A percentile compares a stretch with the other conserved stretches of the same genome.
phyloP scores from a whole-genome alignment of 1,140 invertebrate species.

The Dendroctonus ponderosae region DNA sequence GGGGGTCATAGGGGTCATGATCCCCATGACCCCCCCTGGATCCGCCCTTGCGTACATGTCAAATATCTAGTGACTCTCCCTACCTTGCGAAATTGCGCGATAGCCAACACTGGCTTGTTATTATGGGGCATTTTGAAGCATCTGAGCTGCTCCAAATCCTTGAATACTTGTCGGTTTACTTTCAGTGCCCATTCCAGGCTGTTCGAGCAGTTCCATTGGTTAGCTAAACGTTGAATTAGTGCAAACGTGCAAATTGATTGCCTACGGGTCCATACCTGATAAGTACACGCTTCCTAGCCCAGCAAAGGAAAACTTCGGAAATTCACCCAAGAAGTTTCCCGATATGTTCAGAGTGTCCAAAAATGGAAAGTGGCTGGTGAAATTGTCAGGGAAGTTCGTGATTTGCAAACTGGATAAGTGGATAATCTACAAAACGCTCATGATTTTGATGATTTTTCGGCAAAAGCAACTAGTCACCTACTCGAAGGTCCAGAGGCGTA shows the following conservation, averaged over 20 bases:
- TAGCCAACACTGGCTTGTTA: conserved; percentile 50
- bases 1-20: no score
- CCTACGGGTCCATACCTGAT: conserved; percentile 10
- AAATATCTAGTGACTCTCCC: no score
- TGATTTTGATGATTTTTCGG: no score
- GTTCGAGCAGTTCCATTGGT: conserved; percentile 60
- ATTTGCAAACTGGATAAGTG: conserved; percentile 25
- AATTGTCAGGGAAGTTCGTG: conserved; percentile 26
- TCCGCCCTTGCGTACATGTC: no score
- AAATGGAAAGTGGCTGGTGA: conserved; percentile 30
- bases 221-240: conserved; percentile 48
- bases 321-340: conserved; percentile 28
- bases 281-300: conserved; percentile 26
- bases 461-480: neutral
- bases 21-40: no score
- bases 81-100: conserved; percentile 59
- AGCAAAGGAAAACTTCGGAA: conserved; percentile 15
- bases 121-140: conserved; percentile 47
- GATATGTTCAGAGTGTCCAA: conserved; percentile 30
- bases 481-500: neutral
- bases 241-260: no score
- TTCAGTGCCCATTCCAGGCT: conserved; percentile 58
- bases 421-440: conserved; percentile 23
- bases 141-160: conserved; percentile 54
- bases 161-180: conserved; percentile 50